phyloP scores from a whole-genome alignment of 2,797 vertebrate species.

The Eulemur albifrons region DNA sequence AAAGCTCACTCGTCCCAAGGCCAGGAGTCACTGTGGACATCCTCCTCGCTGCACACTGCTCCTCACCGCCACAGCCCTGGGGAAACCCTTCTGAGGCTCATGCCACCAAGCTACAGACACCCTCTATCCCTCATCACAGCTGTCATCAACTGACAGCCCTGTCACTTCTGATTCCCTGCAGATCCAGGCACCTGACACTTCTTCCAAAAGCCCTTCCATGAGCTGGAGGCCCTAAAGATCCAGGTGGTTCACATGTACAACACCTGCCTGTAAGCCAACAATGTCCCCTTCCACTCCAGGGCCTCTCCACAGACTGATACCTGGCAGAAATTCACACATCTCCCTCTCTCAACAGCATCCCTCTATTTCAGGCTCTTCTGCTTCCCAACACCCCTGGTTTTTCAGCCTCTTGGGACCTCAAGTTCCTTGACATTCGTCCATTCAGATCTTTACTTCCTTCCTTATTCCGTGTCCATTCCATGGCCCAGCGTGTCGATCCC shows the following conservation, averaged over 20 bases:
- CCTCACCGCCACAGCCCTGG: fast-evolving
- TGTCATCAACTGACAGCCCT: not conserved
- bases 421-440: not conserved
- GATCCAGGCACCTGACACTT: not conserved
- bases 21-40: not conserved
- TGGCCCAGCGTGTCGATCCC: not conserved
- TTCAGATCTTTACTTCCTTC: not conserved
- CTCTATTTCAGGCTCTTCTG: not conserved
- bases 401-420: not conserved
- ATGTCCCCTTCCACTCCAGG: not conserved
- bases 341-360: not conserved
- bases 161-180: not conserved
- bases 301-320: not conserved
- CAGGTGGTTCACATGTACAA: no score
- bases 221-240: not conserved
- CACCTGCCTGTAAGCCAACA: not conserved
- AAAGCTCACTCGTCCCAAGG: not conserved
- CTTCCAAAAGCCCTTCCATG: not conserved
- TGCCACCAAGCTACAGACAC: fast-evolving
- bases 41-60: not conserved
- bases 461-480: not conserved
- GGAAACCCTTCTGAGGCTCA: not conserved
- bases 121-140: not conserved
- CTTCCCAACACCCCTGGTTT: not conserved
- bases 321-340: not conserved